Percentiles rank a stretch among this genome's conserved stretches.
Evolutionary conservation across 1,140 invertebrate species (phyloP).

Genomic region (Cotesia typhae): DNA sequence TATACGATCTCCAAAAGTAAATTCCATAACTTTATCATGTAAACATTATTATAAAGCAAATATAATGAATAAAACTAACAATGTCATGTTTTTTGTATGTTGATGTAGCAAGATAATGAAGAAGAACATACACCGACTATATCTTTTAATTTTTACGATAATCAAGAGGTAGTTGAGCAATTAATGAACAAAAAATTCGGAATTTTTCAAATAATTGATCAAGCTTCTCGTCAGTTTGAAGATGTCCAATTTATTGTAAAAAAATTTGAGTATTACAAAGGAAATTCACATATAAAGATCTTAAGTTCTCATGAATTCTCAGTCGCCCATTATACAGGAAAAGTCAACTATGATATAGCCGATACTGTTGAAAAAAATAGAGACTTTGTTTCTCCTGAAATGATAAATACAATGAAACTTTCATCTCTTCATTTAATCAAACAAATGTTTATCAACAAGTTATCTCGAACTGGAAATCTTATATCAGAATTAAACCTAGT

Average conservation of each 20-base stretch:
- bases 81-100: no score
- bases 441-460: constrained; percentile 82
- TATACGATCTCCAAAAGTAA: no score
- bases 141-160: constrained; percentile 83
- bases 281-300: constrained; percentile 68
- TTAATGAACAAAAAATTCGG: constrained; percentile 85
- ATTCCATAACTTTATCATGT: no score
- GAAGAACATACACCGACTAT: constrained; percentile 82
- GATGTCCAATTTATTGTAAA: constrained; percentile 71
- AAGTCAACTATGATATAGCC: constrained; percentile 80
- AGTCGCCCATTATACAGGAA: constrained; percentile 85
- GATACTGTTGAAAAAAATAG: constrained; percentile 88
- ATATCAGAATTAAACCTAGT: constrained; percentile 55
- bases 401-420: constrained; percentile 81
- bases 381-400: constrained; percentile 87
- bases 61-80: no score
- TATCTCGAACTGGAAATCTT: constrained; percentile 86
- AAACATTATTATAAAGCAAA: no score
- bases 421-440: constrained; percentile 79
- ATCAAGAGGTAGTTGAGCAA: constrained; percentile 85
- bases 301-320: constrained; percentile 76
- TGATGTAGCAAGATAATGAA: constrained; percentile 73
- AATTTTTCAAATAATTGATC: constrained; percentile 87
- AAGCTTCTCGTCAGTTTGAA: constrained; percentile 78
- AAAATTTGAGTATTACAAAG: constrained; percentile 49